phyloP scores from a whole-genome alignment of 2,888 invertebrate species.

The Sminthurinus aureus region DNA sequence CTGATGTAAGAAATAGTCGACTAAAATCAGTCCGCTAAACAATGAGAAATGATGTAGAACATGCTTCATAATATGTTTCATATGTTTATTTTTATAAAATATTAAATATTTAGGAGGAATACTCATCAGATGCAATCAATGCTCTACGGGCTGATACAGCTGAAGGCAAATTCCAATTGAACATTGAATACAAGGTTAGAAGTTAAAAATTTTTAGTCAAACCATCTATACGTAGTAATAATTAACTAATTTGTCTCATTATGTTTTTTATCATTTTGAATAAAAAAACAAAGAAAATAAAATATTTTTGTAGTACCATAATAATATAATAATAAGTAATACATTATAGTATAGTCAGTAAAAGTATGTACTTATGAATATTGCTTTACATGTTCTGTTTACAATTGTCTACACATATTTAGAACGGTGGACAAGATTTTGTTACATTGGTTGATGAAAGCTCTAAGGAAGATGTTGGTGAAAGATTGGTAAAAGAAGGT shows the following conservation, averaged over 20 bases:
- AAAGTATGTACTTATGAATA: background rate
- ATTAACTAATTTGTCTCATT: too few relatives aligned
- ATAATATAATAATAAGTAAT: too few relatives aligned
- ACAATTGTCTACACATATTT: background rate
- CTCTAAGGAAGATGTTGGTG: constrained; percentile 73
- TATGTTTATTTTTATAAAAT: constrained; percentile 33
- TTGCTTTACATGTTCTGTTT: background rate
- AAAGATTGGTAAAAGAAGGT: constrained; percentile 85
- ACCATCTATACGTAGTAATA: background rate
- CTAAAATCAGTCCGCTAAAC: background rate
- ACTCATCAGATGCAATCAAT: constrained; percentile 76
- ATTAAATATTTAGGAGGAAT: constrained; percentile 77
- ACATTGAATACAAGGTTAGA: constrained; percentile 78
- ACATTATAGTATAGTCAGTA: background rate
- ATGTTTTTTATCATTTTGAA: too few relatives aligned
- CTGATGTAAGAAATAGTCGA: constrained; percentile 72
- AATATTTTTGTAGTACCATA: constrained; percentile 32
- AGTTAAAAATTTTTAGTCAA: constrained; percentile 38
- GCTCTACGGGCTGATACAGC: constrained; percentile 72
- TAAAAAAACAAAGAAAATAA: constrained; percentile 48
- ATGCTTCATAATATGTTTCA: constrained; percentile 2
- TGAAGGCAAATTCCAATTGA: constrained; percentile 80
- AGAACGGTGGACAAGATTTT: constrained; percentile 50
- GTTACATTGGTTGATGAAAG: constrained; percentile 60
- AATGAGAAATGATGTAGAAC: background rate